phyloP scores from a whole-genome alignment of 2,113 vertebrate genomes.

The Psophia crepitans region DNA sequence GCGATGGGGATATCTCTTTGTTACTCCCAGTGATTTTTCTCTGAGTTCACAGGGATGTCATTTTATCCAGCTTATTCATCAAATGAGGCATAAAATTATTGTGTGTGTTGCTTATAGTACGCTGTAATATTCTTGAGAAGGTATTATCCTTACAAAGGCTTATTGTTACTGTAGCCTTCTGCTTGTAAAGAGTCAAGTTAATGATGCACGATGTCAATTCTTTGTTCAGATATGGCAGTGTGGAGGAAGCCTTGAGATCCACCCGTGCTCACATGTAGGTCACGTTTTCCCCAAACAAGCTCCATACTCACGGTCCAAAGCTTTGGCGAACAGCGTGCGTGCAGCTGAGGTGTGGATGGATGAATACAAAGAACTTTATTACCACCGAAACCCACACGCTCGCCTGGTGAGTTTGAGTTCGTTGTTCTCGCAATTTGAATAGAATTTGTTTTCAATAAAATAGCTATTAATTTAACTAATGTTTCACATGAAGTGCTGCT shows the following conservation, averaged over 20 bases:
- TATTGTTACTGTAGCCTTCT: background rate
- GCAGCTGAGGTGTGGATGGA: constrained; percentile 99
- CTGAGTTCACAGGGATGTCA: background rate
- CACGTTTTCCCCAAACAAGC: constrained; percentile 95
- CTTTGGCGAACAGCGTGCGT: constrained; percentile 93
- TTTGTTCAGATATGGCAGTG: constrained; percentile 94
- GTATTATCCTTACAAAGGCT: background rate
- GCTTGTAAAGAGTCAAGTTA: background rate
- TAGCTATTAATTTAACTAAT: background rate
- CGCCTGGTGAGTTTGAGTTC: constrained; percentile 81
- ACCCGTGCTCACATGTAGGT: constrained; percentile 96
- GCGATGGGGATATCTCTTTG: background rate
- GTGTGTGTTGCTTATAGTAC: background rate
- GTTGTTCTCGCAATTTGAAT: background rate
- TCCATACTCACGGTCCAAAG: constrained; percentile 91
- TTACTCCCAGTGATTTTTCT: background rate
- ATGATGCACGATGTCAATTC: background rate
- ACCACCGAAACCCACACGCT: constrained; percentile 91
- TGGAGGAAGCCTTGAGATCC: constrained; percentile 91
- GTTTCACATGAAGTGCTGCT: background rate
- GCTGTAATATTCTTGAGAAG: background rate
- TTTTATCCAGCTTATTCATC: background rate
- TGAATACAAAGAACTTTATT: constrained; percentile 90
- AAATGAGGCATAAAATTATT: background rate
- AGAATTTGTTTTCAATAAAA: background rate